A percentile compares a stretch with the other conserved stretches of the same genome.
Evolutionary conservation across 2,797 vertebrate species (phyloP).

Genomic region (Selene dorsalis): DNA sequence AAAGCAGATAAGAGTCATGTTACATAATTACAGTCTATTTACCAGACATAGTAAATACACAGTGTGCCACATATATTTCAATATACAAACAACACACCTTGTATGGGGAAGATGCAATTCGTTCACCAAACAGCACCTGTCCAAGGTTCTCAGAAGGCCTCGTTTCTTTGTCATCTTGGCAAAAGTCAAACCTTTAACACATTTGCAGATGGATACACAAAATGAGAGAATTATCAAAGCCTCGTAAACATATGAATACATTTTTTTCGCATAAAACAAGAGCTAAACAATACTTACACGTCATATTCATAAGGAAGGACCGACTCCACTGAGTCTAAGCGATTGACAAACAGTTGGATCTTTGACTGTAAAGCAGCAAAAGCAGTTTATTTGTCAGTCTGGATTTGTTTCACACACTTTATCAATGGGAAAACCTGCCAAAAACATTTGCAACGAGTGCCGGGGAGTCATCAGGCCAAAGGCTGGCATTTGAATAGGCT

Average conservation of each 20-base stretch:
- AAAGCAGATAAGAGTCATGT: not conserved
- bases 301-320: slow-evolving; percentile 92
- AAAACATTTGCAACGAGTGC: no score
- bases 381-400: not conserved
- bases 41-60: no score
- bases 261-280: not conserved
- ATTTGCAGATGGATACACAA: not conserved
- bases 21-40: not conserved
- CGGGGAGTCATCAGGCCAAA: not conserved
- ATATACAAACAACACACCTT: slow-evolving; percentile 80
- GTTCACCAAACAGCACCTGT: slow-evolving; percentile 93
- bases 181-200: slow-evolving; percentile 92
- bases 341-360: slow-evolving; percentile 92
- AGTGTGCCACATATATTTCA: no score
- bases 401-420: not conserved
- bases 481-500: not conserved
- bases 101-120: slow-evolving; percentile 92
- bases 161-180: slow-evolving; percentile 87
- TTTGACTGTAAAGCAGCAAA: slow-evolving; percentile 75
- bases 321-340: slow-evolving; percentile 92
- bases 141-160: slow-evolving; percentile 93
- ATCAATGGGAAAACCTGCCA: not conserved
- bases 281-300: slow-evolving; percentile 83
- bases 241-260: not conserved
- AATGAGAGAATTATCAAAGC: not conserved